Evolutionary conservation across 1,140 invertebrate species (phyloP), one percentile per base, ranked within the genome.

Genomic region (Palaemon carinicauda): DNA sequence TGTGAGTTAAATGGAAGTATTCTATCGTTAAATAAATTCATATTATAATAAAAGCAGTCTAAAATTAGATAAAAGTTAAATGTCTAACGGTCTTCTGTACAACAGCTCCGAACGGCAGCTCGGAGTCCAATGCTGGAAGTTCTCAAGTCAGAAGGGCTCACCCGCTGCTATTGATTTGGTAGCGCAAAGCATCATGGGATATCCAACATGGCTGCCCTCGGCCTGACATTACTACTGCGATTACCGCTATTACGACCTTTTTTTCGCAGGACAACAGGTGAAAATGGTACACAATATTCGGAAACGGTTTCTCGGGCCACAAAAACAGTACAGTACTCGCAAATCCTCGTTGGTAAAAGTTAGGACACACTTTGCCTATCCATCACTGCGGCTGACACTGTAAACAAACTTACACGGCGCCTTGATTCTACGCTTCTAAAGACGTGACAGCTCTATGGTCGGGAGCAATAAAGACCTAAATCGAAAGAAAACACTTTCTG

Each of bases 121-220:
- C 65, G 24, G 65, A 31, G 65, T 17, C 65, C 65, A 69, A 69
- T 31, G 24, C 65, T 31, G 29, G 24, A 31, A 27, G 24, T 69
- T 69, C 29, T 24, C 24, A 69, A 31, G 65, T 31, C 65, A 69
- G 21, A 31, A 24, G 65, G 65, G 24, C 65, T 69, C 65, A 69
- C 65, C 21, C 65, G 65, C 24, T 31, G 65, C 65, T 69, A 69
- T 69, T 69, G 65, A 69, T 69, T 69, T 24, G 65, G 29, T 24
- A 69, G 65, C 60, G 60, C 65, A 69, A 69, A 24, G 65, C 65
- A 69, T 69, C 65, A 69, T 69, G 65, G 65, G 65, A 69, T 27
- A 31, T 69, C 29, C 65, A 69, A 69, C 65, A 69, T 69, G 65
- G 65, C 65, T 21, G 65, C 65, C 29, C n/a, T 41, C 41, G 41